Evolutionary conservation across 1,140 invertebrate genomes (phyloP).

Genomic region (Apis cerana): DNA sequence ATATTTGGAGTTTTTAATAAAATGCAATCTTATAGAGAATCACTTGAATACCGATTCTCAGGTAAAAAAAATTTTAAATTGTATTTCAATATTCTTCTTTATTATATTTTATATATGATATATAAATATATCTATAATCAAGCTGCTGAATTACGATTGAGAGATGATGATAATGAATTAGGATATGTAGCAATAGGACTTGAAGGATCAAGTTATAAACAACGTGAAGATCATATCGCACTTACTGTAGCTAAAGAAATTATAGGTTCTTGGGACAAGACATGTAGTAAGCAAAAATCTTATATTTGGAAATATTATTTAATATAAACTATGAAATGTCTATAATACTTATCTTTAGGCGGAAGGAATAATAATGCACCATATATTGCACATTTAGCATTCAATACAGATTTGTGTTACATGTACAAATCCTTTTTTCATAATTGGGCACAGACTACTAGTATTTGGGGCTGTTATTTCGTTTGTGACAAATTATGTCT

Average conservation of each 20-base stretch:
- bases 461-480: conserved; percentile 79
- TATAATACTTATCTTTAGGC: conserved; percentile 53
- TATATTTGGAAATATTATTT: background rate
- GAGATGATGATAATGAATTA: conserved; percentile 63
- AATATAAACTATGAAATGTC: background rate
- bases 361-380: conserved; percentile 69
- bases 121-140: background rate
- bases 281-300: conserved; percentile 35
- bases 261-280: conserved; percentile 59
- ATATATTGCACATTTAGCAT: conserved; percentile 68
- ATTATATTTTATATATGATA: background rate
- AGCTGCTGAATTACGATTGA: conserved; percentile 64
- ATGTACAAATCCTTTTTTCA: conserved; percentile 77
- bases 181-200: conserved; percentile 64
- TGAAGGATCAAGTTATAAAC: conserved; percentile 61
- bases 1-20: background rate
- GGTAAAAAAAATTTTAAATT: conserved; percentile 42
- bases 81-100: background rate
- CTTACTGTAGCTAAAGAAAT: conserved; percentile 65
- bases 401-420: conserved; percentile 70
- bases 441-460: conserved; percentile 73
- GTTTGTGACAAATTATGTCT: conserved; percentile 66
- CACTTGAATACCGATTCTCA: conserved; percentile 54
- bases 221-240: conserved; percentile 54
- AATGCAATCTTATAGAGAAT: conserved; percentile 2